Evolutionary conservation across 2,888 invertebrate genomes (phyloP).

Genomic region (Bellardia pandia): DNA sequence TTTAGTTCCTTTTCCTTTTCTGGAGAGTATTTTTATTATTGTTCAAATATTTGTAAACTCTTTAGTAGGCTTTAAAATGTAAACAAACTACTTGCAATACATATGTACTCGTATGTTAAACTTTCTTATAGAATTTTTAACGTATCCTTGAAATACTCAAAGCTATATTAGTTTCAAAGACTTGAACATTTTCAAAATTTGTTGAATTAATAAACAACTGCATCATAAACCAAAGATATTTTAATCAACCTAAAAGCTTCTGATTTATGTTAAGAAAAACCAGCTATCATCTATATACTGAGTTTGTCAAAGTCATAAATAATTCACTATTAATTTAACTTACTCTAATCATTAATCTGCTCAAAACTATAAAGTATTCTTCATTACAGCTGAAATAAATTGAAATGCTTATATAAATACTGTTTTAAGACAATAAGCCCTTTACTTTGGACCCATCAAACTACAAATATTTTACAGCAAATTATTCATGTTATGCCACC

Average conservation of each 20-base stretch:
- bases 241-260: no score
- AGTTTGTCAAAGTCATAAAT: background rate
- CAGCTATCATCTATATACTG: no score
- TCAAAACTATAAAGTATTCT: background rate
- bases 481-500: background rate
- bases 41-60: constrained; percentile 23
- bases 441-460: background rate
- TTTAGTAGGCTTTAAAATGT: constrained; percentile 12
- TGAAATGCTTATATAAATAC: background rate
- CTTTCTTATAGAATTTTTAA: background rate
- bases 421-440: background rate
- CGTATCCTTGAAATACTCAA: no score
- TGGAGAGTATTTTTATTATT: constrained; percentile 15
- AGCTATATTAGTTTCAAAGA: no score
- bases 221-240: no score
- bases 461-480: background rate
- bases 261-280: no score
- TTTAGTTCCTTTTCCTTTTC: background rate
- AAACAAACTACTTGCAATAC: background rate
- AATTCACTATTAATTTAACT: background rate
- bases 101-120: background rate
- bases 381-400: background rate
- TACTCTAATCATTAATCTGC: background rate
- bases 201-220: no score
- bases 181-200: no score